These are phyloP conservation scores for Trichoplusia ni DNA, from an alignment of 1,140 invertebrate genomes.

Conservation along the genomic window DNA sequence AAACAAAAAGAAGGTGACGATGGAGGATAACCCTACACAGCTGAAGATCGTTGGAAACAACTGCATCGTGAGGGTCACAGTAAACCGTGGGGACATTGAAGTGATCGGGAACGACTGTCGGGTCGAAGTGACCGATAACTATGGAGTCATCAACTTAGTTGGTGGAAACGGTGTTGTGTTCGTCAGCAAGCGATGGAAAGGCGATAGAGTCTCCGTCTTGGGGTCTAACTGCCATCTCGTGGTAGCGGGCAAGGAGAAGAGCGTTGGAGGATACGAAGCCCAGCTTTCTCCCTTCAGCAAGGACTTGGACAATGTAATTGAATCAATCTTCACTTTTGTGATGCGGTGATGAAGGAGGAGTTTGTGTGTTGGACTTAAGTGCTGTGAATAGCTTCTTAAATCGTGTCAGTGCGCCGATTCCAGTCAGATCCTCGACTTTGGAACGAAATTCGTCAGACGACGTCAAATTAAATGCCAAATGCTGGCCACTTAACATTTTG, in stretches of 20 bases:
- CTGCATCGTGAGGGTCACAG: conserved; percentile 63
- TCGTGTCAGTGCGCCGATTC: conserved; percentile 1
- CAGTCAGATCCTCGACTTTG: background rate
- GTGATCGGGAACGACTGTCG: conserved; percentile 72
- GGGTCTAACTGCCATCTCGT: conserved; percentile 60
- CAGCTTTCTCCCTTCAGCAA: conserved; percentile 75
- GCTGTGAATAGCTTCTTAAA: conserved; percentile 40
- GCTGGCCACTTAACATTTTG: too few species aligned
- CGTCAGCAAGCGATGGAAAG: conserved; percentile 57
- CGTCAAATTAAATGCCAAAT: too few species aligned
- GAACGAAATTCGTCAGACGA: background rate
- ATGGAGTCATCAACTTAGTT: conserved; percentile 63
- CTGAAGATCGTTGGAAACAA: conserved; percentile 71
- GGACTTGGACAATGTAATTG: conserved; percentile 74
- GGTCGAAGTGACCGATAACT: conserved; percentile 65
- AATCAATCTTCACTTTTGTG: conserved; percentile 75
- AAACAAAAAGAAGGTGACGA: conserved; percentile 76
- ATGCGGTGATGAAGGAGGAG: conserved; percentile 60
- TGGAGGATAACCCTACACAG: conserved; percentile 61
- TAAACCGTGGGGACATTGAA: conserved; percentile 71
- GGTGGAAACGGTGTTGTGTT: conserved; percentile 64
- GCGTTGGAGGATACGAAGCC: conserved; percentile 54
- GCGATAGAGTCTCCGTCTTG: conserved; percentile 63
- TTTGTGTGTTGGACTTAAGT: conserved; percentile 40
- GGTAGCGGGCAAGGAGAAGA: conserved; percentile 66